phyloP scores from a whole-genome alignment of 2,113 vertebrate species.

The Aspidoscelis tigris region DNA sequence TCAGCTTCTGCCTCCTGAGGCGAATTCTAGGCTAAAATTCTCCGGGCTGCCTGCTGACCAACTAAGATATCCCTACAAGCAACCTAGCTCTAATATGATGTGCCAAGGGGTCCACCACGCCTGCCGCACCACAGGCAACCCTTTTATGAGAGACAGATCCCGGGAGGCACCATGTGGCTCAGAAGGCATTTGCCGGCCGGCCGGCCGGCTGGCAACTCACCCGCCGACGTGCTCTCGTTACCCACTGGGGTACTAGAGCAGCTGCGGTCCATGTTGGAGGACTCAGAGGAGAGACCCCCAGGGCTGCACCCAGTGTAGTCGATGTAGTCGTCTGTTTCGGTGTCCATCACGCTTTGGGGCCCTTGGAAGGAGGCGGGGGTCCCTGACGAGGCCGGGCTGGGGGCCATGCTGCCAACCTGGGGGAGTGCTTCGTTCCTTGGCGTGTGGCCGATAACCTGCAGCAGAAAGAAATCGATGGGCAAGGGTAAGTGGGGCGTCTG shows the following conservation, averaged over 20 bases:
- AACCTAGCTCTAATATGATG: too few species aligned
- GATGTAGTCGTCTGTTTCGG: constrained; percentile 93
- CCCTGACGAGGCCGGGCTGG: constrained; percentile 75
- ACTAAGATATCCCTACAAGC: too few species aligned
- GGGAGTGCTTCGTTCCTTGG: constrained; percentile 77
- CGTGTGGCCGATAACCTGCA: constrained; percentile 75
- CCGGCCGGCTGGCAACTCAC: constrained; percentile 69
- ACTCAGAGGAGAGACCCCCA: constrained; percentile 91
- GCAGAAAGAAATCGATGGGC: constrained; percentile 37
- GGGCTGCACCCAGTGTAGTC: constrained; percentile 94
- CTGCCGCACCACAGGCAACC: too few species aligned
- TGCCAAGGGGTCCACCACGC: too few species aligned
- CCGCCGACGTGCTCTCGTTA: constrained; percentile 92
- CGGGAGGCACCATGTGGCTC: too few species aligned
- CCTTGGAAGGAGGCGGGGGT: constrained; percentile 79
- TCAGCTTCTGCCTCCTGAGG: too few species aligned
- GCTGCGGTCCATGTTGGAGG: constrained; percentile 96
- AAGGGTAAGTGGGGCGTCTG: background rate
- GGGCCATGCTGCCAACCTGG: constrained; percentile 71
- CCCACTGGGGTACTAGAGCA: constrained; percentile 97
- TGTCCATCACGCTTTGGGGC: constrained; percentile 78
- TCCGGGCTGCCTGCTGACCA: too few species aligned
- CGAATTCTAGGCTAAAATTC: too few species aligned
- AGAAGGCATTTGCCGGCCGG: too few species aligned
- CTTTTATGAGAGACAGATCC: too few species aligned